These are phyloP conservation scores for Gambusia holbrooki DNA, from an alignment of 2,113 vertebrate species.

Conservation along the genomic window DNA sequence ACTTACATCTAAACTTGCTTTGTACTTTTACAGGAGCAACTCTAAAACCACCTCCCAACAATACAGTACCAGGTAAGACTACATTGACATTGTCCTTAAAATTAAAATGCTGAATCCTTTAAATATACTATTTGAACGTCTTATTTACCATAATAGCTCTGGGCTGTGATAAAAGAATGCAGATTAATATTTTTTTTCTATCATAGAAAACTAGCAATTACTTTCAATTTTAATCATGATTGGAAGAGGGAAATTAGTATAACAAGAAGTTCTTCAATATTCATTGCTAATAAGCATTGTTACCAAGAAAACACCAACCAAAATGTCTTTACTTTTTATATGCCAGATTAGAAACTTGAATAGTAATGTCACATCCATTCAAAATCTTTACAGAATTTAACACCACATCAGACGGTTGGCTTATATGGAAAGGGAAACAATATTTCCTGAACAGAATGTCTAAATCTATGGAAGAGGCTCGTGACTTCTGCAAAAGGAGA, in stretches of 20 bases:
- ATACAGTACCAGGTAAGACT: conserved; percentile 79
- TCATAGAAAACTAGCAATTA: no score
- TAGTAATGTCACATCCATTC: background rate
- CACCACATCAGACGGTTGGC: conserved; percentile 88
- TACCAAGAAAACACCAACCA: background rate
- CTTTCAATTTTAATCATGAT: no score
- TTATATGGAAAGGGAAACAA: conserved; percentile 82
- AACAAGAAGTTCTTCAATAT: no score
- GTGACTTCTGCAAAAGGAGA: conserved; percentile 83
- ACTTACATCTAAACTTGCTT: background rate
- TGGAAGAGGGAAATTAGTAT: no score
- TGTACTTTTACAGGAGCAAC: conserved; percentile 79
- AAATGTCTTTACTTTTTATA: background rate
- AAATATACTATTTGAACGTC: background rate
- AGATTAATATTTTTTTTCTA: no score
- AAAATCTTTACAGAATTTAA: conserved; percentile 75
- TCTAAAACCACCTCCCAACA: conserved; percentile 83
- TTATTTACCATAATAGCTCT: background rate
- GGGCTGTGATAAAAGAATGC: background rate
- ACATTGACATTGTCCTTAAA: background rate
- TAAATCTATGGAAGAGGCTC: conserved; percentile 84
- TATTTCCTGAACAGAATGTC: conserved; percentile 81
- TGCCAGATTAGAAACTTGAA: background rate
- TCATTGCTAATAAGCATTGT: background rate
- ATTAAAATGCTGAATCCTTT: background rate